phyloP scores from a whole-genome alignment of 2,113 vertebrate species.

The Nesogale talazaci region DNA sequence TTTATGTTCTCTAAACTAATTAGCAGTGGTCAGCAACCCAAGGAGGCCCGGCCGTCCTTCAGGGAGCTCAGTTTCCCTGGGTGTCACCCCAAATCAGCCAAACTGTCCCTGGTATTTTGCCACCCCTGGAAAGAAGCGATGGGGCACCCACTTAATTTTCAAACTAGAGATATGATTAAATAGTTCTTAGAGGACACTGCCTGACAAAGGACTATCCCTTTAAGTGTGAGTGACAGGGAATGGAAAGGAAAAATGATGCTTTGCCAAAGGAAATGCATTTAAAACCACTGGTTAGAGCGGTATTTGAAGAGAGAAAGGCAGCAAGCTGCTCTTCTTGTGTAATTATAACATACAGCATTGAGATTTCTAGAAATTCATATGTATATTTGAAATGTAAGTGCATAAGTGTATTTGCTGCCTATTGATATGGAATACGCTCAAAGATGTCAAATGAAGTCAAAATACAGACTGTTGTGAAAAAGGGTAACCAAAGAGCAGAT shows the following conservation, averaged over 20 bases:
- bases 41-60: not conserved
- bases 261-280: not conserved
- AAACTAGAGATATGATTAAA: not conserved
- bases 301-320: not conserved
- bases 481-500: no score
- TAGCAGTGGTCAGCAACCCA: slow-evolving; percentile 28
- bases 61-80: not conserved
- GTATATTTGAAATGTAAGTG: not conserved
- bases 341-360: not conserved
- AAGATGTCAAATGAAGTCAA: no score
- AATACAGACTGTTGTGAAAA: no score
- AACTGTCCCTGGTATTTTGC: not conserved
- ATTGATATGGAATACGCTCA: no score
- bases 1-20: slow-evolving; percentile 63
- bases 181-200: not conserved
- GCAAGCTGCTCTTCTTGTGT: not conserved
- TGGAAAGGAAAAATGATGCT: not conserved
- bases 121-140: not conserved
- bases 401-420: no score
- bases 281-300: not conserved
- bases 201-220: not conserved
- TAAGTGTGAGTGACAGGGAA: not conserved
- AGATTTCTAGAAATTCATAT: not conserved
- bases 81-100: not conserved
- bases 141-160: not conserved